Evolutionary conservation across 2,113 vertebrate genomes (phyloP), one percentile per base, ranked within the genome.

Genomic region (Ptilonorhynchus violaceus): DNA sequence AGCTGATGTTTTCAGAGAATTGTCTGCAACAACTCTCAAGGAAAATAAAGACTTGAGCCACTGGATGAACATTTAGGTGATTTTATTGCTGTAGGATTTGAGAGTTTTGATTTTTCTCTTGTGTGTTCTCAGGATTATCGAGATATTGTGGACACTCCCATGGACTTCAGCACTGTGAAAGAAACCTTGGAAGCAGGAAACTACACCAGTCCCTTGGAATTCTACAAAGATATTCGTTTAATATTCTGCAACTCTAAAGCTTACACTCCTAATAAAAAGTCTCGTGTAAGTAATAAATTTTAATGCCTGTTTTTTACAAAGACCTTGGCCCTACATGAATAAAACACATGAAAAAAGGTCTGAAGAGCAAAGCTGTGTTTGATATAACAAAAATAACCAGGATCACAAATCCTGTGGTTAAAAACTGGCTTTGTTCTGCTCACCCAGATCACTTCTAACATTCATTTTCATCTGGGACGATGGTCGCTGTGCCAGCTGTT

Each of bases 181-280:
- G 99, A 99, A 98, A 99, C 99, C 13, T 98, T 99, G 95, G 92
- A 97, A 89, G 98, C 97, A 69, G 99, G 98, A 76, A 99, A 99
- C 96, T 99, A 99, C 64, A 98, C 98, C 95, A 99, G 98, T 94
- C 99, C 99, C 27, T 97, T 99, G 97, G 99, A 99, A 98, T 99
- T 99, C 91, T 98, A 99, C 98, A 99, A 99, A 98, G 99, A 99
- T 69, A 97, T 99, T 74, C 98, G 98, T 46, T 98, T 99, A 89
- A 99, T 99, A 97, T 99, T 99, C 97, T 99, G 98, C 98, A 99
- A 99, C 97, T 99, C 99, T 79, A 99, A 99, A 98, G 99, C 99
- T 62, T 99, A 99, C 98, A 99, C 99, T 59, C 99, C 99, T 12
- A 99, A 99, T 98, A 99, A 99, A 97, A 99, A 99, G 88, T 99